These are phyloP conservation scores for Caenorhabditis sp. DNA, from an alignment of 2,888 invertebrate species.

Conservation along the genomic window DNA sequence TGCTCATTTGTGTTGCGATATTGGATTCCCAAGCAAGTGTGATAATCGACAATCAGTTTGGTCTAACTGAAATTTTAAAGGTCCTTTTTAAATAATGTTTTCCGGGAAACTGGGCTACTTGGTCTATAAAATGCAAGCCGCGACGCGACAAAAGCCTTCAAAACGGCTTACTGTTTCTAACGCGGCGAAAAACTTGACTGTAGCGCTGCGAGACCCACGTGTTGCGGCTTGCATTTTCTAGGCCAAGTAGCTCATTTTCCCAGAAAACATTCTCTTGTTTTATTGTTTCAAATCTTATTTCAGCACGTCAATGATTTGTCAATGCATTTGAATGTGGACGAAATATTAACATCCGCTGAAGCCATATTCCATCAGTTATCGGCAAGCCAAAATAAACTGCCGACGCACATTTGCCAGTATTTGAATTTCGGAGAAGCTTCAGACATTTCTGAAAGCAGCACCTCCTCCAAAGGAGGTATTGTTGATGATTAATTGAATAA, in stretches of 20 bases:
- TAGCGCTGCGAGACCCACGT: no score
- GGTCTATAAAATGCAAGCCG: no score
- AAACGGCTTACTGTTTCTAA: no score
- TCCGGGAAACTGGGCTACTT: no score
- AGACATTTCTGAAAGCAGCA: no score
- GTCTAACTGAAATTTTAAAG: conserved; percentile 96
- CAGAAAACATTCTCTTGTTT: not conserved
- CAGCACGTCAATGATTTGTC: conserved; percentile 97
- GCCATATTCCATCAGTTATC: conserved; percentile 92
- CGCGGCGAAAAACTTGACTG: no score
- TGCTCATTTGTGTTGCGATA: conserved; percentile 94
- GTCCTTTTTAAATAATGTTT: conserved; percentile 86
- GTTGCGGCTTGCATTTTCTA: no score
- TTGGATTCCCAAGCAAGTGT: conserved; percentile 92
- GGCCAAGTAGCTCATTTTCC: no score
- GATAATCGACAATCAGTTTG: conserved; percentile 94
- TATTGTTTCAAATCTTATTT: conserved; percentile 42
- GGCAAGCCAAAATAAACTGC: conserved; percentile 78
- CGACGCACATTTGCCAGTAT: conserved; percentile 71
- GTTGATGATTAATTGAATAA: no score
- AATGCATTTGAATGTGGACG: conserved; percentile 90
- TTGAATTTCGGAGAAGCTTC: conserved; percentile 65
- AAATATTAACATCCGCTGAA: conserved; percentile 92
- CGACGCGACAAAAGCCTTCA: no score
- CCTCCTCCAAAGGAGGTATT: no score